Conservation (phyloP, 2,888 invertebrate genomes). For the Archips xylosteana region DNA sequence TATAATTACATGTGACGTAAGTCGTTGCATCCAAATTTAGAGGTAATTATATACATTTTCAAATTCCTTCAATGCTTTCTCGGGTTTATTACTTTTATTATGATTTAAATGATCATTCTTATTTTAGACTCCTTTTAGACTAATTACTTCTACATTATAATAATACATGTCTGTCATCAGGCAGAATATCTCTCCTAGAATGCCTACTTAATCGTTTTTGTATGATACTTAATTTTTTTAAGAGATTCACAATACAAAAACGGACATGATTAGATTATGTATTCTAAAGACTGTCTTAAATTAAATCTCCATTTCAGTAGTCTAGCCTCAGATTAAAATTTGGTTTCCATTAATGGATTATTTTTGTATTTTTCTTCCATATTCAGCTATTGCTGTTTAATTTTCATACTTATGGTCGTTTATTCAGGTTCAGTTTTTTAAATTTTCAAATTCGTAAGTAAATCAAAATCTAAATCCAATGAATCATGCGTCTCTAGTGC, state of each 20-base stretch:
- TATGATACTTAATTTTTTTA: not conserved
- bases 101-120: conserved; percentile 5
- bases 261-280: not conserved
- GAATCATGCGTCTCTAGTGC: not conserved
- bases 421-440: not conserved
- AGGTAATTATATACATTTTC: conserved; percentile 39
- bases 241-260: not conserved
- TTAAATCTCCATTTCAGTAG: not conserved
- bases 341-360: too few relatives aligned
- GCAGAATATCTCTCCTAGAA: not conserved
- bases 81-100: conserved; percentile 32
- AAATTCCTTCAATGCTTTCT: conserved; percentile 34
- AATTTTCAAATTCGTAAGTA: not conserved
- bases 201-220: not conserved
- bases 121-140: conserved; percentile 3
- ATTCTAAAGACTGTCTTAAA: not conserved
- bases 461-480: not conserved
- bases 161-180: conserved; percentile 4
- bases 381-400: not conserved
- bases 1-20: conserved; percentile 40
- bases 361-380: not conserved
- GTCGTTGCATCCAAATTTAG: conserved; percentile 32
- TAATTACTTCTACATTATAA: conserved; percentile 16
- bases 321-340: not conserved
- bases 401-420: too few relatives aligned